Evolutionary conservation across 2,888 invertebrate species (phyloP).

Genomic region (Apoderus coryli): DNA sequence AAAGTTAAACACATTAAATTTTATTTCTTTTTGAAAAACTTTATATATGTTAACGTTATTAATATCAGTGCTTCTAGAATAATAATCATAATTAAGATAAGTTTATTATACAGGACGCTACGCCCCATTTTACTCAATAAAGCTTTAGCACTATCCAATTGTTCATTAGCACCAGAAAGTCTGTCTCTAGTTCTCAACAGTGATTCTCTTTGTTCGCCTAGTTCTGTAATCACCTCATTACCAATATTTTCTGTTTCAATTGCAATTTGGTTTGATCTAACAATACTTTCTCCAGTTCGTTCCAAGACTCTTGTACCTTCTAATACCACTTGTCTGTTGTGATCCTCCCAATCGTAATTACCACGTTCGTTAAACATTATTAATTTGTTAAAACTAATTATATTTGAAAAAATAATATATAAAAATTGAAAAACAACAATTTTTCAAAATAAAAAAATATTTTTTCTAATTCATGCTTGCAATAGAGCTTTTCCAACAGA

Average conservation of each 20-base stretch:
- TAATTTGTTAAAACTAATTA: too few relatives aligned
- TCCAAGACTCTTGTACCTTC: constrained; percentile 42
- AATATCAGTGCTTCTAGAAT: constrained; percentile 54
- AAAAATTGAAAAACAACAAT: too few relatives aligned
- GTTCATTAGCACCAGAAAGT: constrained; percentile 55
- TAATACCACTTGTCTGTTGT: constrained; percentile 41
- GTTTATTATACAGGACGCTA: constrained; percentile 60
- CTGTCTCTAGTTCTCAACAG: constrained; percentile 49
- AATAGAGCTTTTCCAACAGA: too few relatives aligned
- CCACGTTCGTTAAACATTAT: too few relatives aligned
- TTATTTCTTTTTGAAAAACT: constrained; percentile 34
- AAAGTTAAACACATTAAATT: constrained; percentile 10
- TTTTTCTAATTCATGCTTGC: too few relatives aligned
- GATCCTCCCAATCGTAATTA: constrained; percentile 39
- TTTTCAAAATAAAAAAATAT: too few relatives aligned
- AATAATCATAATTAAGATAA: constrained; percentile 59
- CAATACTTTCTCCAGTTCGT: constrained; percentile 47
- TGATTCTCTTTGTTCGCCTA: constrained; percentile 62
- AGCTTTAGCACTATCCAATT: constrained; percentile 46
- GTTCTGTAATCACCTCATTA: constrained; percentile 58
- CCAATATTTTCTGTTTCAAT: constrained; percentile 71
- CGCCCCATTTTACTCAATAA: constrained; percentile 52
- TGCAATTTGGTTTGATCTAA: constrained; percentile 52
- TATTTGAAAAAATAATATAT: too few relatives aligned
- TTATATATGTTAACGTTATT: constrained; percentile 44